Conservation (phyloP, 92 coral and sea anemone genomes). For the Porites cylindrica region DNA sequence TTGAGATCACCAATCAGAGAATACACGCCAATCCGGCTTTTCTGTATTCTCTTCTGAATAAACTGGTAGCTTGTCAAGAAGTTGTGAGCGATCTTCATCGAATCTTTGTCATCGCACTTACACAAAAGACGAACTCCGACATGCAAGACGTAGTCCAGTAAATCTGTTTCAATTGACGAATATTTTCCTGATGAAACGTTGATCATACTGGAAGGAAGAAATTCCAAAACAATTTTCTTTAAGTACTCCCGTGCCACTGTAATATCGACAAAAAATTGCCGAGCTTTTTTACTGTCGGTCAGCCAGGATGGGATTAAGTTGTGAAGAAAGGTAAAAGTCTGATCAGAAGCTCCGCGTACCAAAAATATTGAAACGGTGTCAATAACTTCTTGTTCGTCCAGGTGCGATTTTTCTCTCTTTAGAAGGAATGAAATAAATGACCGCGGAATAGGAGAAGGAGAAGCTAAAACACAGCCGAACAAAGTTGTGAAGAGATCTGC, state of each 20-base stretch:
- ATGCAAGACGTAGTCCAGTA: conserved; percentile 5
- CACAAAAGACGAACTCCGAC: conserved; percentile 4
- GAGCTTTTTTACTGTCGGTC: neutral
- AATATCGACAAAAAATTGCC: conserved; percentile 12
- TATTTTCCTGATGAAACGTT: neutral
- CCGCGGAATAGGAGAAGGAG: conserved; percentile 15
- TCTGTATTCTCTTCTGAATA: conserved; percentile 19
- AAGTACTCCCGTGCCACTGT: conserved; percentile 26
- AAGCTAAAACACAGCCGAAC: conserved; percentile 15
- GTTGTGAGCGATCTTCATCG: conserved; percentile 5
- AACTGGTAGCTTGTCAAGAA: conserved; percentile 43
- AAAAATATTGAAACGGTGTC: conserved; percentile 17
- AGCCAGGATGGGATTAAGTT: conserved; percentile 27
- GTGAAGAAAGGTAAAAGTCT: conserved; percentile 22
- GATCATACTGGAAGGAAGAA: neutral
- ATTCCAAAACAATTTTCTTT: neutral
- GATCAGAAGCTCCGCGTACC: conserved; percentile 1
- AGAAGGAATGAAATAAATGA: conserved; percentile 24
- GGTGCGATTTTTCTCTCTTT: neutral
- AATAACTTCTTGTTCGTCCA: neutral
- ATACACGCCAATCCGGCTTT: neutral
- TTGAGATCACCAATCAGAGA: conserved; percentile 11
- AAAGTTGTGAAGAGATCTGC: neutral
- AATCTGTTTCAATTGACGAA: neutral
- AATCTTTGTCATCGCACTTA: neutral